phyloP scores from a whole-genome alignment of 1,140 invertebrate species.

The Patella vulgata region DNA sequence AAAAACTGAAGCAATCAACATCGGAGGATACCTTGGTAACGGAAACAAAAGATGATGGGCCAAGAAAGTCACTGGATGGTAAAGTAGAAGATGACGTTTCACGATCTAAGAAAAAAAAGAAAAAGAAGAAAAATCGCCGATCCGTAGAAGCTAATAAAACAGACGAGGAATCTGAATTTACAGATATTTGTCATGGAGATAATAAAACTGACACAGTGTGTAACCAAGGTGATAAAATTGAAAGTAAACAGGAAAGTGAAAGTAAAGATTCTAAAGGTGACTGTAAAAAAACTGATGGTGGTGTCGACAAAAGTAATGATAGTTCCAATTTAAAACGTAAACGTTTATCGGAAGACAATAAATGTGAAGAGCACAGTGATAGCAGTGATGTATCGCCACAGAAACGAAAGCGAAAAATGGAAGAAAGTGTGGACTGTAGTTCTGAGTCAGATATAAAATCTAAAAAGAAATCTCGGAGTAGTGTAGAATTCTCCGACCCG shows the following conservation, averaged over 20 bases:
- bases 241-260: conserved; percentile 4
- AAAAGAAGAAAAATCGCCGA: conserved; percentile 16
- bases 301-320: no score
- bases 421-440: not conserved
- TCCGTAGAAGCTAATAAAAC: not conserved
- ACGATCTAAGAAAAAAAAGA: conserved; percentile 14
- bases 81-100: conserved; percentile 17
- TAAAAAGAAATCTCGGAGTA: conserved; percentile 5
- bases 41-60: not conserved
- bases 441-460: conserved; percentile 2
- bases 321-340: no score
- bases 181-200: not conserved
- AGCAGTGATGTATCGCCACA: not conserved
- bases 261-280: conserved; percentile 2
- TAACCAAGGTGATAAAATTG: not conserved
- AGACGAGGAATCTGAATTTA: not conserved
- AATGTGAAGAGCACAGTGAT: not conserved
- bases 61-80: conserved; percentile 8
- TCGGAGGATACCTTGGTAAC: conserved; percentile 1
- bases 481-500: conserved; percentile 3
- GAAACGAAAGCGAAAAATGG: conserved; percentile 1
- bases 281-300: not conserved
- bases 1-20: conserved; percentile 21
- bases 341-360: not conserved
- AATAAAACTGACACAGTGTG: not conserved